Evolutionary conservation across 2,113 vertebrate genomes (phyloP), one percentile per base, ranked within the genome.

Genomic region (Mormoops blainvillei): DNA sequence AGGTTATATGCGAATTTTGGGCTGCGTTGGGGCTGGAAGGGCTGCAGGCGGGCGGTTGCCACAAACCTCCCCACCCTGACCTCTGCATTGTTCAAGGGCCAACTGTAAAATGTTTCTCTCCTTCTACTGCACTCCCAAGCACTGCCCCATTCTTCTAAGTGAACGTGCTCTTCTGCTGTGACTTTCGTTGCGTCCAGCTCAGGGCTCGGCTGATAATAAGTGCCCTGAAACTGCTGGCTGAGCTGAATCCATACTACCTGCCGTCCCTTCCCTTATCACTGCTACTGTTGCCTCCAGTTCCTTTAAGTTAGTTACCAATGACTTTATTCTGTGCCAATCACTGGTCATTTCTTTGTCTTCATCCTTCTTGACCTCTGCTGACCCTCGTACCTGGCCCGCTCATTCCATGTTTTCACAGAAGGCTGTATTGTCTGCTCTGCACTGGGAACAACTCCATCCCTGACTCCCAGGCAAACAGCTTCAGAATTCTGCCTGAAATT

Each of bases 301-400:
- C 73, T 88, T 71, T 43, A 67, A 71, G 45, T 89, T 54, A 38
- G 38, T 89, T 61, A 38, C 88, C 70, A 38, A 1, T 92, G 92
- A 94, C 70, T 63, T 96, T 94, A 92, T 83, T 68, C 86, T 48
- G 18, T 7, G 56, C 73, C 26, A 56, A 31, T 78, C 87, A 68
- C 28, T 82, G 84, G 80, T 67, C 92, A 96, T 78, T 80, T 91
- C 93, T 89, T 56, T 97, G 89, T 91, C 95, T 95, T 91, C 78
- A 31, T 94, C 50, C 67, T 95, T 73, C 70, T 80, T 73, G 87
- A 78, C 74, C 36, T 89, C 82, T 82, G 78, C 68, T 73, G 41
- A 87, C 11, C 86, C 86, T 84, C n/a, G 95, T 80, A 68, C 87
- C 90, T 94, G 80, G 90, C 36, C 78, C 92, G 83, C 89, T 94